These are phyloP conservation scores for Sicus ferrugineus DNA, from an alignment of 2,888 invertebrate genomes.

Conservation along the genomic window DNA sequence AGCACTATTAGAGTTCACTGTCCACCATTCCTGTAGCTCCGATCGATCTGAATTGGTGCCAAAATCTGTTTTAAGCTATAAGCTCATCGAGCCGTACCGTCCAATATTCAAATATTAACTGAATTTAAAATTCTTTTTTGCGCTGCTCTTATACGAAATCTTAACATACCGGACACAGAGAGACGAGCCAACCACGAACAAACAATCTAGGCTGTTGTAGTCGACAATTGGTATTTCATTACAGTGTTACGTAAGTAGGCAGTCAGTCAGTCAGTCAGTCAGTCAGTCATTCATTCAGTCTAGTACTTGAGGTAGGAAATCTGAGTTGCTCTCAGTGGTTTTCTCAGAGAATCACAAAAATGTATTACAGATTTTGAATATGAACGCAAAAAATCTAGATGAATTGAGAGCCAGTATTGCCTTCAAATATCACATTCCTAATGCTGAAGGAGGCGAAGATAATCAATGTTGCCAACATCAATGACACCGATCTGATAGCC, in stretches of 20 bases:
- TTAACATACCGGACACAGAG: constrained; percentile 21
- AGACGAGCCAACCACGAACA: constrained; percentile 42
- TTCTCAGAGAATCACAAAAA: neutral
- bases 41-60: neutral
- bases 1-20: no score
- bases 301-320: constrained; percentile 44
- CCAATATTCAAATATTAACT: constrained; percentile 49
- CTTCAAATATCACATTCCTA: neutral
- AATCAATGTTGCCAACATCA: neutral
- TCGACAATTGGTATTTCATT: constrained; percentile 51
- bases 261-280: constrained; percentile 38
- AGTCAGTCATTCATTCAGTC: no score
- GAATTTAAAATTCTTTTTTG: constrained; percentile 37
- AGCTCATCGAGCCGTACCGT: constrained; percentile 38
- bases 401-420: neutral
- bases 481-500: neutral
- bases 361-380: no score
- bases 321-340: constrained; percentile 43
- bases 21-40: no score
- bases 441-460: neutral
- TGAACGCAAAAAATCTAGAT: no score
- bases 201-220: constrained; percentile 32
- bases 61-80: neutral
- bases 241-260: constrained; percentile 39
- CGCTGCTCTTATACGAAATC: constrained; percentile 26